Evolutionary conservation across 1,140 invertebrate species (phyloP), one percentile per base, ranked within the genome.

Genomic region (Whitmania pigra): DNA sequence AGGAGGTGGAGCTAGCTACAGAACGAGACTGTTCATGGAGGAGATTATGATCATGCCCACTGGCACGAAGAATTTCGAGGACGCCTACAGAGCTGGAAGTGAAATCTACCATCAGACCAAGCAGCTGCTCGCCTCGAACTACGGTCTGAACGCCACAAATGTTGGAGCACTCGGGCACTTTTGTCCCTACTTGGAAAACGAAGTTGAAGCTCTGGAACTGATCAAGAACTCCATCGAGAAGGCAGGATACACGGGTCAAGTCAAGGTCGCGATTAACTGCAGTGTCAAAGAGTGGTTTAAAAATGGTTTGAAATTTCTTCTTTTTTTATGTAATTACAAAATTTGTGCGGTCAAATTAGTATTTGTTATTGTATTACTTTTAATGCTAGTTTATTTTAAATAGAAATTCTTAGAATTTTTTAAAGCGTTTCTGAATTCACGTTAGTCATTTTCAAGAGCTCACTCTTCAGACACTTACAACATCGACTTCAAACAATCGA

Each of bases 251-350:
- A 90, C 89, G 76, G 93, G 92, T 75, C 92, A 93, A 82, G 85
- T 94, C 79, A 89, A 96, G 78, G 99, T 99, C 80, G 96, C 93
- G 70, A 98, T 99, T 95, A 96, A 99, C 85, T 93, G 97, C 40
- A 96, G 96, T 54, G 94, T 96, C 6, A 97, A 93, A 25, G 96
- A 99, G 83, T 99, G 99, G 85, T 87, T 78, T 80, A 86, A 86
- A 77, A 87, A 93, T 76, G 90, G 89, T 71, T 79, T 78, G 73
- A 99, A 49, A 49, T 49, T 49, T 49, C 2, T 49, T 15, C 13
- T 49, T 49, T 49, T 17, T 36, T 36, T 36, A 6, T 36, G 31
- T 1, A 49, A 49, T 49, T 49, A 11, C 43, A 49, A 49, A 49
- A 17, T 17, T 49, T 49, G 5, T 13, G 43, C 6, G 31, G 31